These are phyloP conservation scores for Thera britannica DNA, from an alignment of 2,888 invertebrate species.

Conservation along the genomic window DNA sequence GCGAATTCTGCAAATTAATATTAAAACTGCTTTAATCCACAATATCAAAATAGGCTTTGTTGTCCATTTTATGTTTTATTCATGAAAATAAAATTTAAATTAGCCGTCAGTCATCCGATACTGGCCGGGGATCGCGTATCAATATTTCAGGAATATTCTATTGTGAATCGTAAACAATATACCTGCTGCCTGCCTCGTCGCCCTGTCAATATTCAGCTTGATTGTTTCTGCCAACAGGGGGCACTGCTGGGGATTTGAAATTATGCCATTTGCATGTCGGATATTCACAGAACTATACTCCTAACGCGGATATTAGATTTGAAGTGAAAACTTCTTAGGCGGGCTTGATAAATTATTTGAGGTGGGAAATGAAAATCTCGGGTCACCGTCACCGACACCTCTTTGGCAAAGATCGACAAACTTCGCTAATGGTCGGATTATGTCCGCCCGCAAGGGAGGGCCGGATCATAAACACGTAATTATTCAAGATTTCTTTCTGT, in stretches of 20 bases:
- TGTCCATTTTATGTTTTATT: slow-evolving; percentile 42
- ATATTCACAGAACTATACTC: background rate
- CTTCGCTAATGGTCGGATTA: too few species aligned
- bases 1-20: background rate
- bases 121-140: slow-evolving; percentile 31
- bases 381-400: too few species aligned
- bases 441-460: too few species aligned
- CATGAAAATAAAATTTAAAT: slow-evolving; percentile 43
- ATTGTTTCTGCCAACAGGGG: slow-evolving; percentile 23
- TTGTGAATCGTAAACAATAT: slow-evolving; percentile 37
- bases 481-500: too few species aligned
- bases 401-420: too few species aligned
- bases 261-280: slow-evolving; percentile 19
- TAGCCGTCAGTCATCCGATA: slow-evolving; percentile 35
- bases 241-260: slow-evolving; percentile 12
- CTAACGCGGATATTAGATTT: too few species aligned
- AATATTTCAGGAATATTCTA: slow-evolving; percentile 41
- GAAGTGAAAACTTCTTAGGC: too few species aligned
- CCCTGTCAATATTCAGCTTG: slow-evolving; percentile 31
- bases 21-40: slow-evolving; percentile 18
- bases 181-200: slow-evolving; percentile 20
- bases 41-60: slow-evolving; percentile 29
- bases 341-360: too few species aligned
- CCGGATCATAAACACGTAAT: too few species aligned
- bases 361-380: too few species aligned